Evolutionary conservation across 2,888 invertebrate genomes (phyloP).

Genomic region (Hemaris fuciformis): DNA sequence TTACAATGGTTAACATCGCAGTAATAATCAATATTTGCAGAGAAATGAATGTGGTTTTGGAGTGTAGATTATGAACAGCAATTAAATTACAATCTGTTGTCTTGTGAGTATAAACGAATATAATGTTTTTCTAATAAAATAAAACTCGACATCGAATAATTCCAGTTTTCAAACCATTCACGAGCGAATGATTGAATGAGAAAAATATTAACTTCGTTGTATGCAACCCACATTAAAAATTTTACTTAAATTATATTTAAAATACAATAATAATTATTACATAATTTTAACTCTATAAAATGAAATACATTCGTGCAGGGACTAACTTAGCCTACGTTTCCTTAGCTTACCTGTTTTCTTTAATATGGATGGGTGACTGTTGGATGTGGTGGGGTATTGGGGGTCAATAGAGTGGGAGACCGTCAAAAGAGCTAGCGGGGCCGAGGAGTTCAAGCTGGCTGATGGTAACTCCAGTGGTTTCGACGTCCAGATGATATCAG

Average conservation of each 20-base stretch:
- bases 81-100: background rate
- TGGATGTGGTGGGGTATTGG: background rate
- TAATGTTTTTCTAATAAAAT: background rate
- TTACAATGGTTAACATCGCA: background rate
- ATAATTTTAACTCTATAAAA: conserved; percentile 57
- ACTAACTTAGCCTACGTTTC: conserved; percentile 37
- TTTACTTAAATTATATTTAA: conserved; percentile 25
- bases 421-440: background rate
- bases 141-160: background rate
- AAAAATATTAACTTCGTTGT: conserved; percentile 59
- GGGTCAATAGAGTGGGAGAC: background rate
- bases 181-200: conserved; percentile 8
- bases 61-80: background rate
- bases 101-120: background rate
- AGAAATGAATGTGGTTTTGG: background rate
- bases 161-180: conserved; percentile 28
- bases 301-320: conserved; percentile 71
- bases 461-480: background rate
- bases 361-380: background rate
- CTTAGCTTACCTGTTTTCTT: conserved; percentile 28
- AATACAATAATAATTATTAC: conserved; percentile 32
- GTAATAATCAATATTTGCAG: background rate
- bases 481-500: background rate
- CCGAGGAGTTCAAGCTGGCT: background rate
- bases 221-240: conserved; percentile 57